phyloP scores from a whole-genome alignment of 1,140 invertebrate genomes.

The Anagrus nilaparvatae region DNA sequence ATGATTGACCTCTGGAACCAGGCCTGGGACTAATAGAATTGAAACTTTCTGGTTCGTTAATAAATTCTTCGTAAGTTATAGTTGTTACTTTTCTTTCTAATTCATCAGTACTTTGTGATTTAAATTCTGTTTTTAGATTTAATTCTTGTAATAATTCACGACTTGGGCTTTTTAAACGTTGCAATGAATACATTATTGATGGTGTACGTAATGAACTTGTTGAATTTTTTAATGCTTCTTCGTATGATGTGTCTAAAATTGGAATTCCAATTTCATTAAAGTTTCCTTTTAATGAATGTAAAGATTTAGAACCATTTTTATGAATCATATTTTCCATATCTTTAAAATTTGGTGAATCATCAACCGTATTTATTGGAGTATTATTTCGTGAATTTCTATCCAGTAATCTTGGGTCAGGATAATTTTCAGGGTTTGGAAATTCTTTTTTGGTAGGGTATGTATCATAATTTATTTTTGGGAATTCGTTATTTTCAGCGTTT shows the following conservation, averaged over 20 bases:
- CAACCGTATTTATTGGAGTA: conserved; percentile 18
- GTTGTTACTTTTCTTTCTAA: conserved; percentile 16
- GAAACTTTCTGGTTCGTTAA: conserved; percentile 12
- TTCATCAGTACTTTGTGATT: conserved; percentile 7
- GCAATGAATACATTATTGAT: conserved; percentile 16
- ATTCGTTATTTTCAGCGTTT: conserved; percentile 20
- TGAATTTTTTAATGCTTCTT: conserved; percentile 6
- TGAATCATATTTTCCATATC: too few species aligned
- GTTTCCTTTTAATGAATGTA: conserved; percentile 23
- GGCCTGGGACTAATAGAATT: conserved; percentile 17
- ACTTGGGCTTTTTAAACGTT: conserved; percentile 10
- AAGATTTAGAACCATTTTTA: conserved; percentile 8
- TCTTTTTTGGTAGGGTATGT: neutral
- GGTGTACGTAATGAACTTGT: conserved; percentile 16
- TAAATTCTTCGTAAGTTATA: conserved; percentile 13
- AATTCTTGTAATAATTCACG: conserved; percentile 2
- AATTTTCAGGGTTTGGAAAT: conserved; percentile 31
- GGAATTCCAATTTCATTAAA: conserved; percentile 41
- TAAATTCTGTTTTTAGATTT: neutral
- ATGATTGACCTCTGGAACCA: conserved; percentile 25
- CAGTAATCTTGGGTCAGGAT: conserved; percentile 23
- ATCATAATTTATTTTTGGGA: neutral
- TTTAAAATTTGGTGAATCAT: conserved; percentile 14
- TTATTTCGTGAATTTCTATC: conserved; percentile 3
- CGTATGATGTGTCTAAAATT: conserved; percentile 20